Base-by-base conservation (phyloP, 1,140 invertebrate genomes). In the Halesus radiatus region DNA sequence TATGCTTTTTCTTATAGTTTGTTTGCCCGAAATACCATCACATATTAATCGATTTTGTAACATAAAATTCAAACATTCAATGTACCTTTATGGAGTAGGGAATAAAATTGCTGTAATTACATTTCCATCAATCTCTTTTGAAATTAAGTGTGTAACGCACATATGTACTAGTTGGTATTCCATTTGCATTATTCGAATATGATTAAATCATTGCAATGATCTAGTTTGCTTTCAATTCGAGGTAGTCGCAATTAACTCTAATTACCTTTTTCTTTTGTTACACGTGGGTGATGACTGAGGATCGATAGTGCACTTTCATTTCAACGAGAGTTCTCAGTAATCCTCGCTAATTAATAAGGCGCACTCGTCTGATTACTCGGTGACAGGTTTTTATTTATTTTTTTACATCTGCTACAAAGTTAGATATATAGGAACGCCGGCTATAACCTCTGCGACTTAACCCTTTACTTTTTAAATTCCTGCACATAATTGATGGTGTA, bases 231-330 rank as follows among this genome's bases (percentile, higher is more conserved):
- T 45, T 45, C 37, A 45, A 45, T 45, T 13, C 10, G 13, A 45
- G 10, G 37, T 45, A 13, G 8, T 45, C 37, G 37, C 37, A 45
- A 13, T 45, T 6, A 56, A 56, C 8, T 22, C 72, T 74, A 74
- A 53, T 74, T 74, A 50, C 56, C 8, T 20, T 37, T 76, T 62
- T 62, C 23, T 62, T 76, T 76, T 76, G 74, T 76, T 76, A 0
- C 74, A 76, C 56, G 74, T 76, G 45, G 32, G 70, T 74, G 70
- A 72, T 20, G 45, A 29, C 26, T 29, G 26, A 72, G 10, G 37
- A 45, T 18, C 23, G 20, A 26, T 45, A 26, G 15, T n/a, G 22
- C 68, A 50, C 37, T 6, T 50, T 13, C 37, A 16, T 45, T 45
- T 70, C 45, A 72, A 45, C 18, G 52, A 45, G 18, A 13, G 4